Conservation (phyloP, 2,888 invertebrate species). For the Tipula helvola region DNA sequence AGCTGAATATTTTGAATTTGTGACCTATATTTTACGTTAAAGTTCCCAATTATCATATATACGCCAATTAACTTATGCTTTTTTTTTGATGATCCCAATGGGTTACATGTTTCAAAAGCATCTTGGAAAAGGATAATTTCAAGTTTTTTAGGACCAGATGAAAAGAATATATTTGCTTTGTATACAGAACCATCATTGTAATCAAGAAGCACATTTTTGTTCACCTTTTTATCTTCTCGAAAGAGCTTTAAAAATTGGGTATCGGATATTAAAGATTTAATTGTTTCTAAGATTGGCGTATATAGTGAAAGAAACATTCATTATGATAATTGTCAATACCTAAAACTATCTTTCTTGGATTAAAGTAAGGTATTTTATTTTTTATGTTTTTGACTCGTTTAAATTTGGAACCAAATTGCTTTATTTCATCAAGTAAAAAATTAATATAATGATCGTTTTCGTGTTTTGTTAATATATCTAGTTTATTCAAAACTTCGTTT, state of each 20-base stretch:
- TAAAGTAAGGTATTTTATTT: neutral
- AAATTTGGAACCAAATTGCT: too few species aligned
- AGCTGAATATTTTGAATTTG: slow-evolving; percentile 21
- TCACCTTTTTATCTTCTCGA: neutral
- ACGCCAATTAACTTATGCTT: too few species aligned
- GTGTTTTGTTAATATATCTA: neutral
- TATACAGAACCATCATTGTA: slow-evolving; percentile 14
- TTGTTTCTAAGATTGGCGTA: slow-evolving; percentile 14
- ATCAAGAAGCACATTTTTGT: neutral
- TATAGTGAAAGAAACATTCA: slow-evolving; percentile 14
- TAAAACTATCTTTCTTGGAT: slow-evolving; percentile 10
- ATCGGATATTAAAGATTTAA: slow-evolving; percentile 12
- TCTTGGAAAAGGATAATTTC: too few species aligned
- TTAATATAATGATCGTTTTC: neutral
- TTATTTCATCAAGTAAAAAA: too few species aligned
- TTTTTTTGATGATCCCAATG: too few species aligned
- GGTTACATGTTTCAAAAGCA: too few species aligned
- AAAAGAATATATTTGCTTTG: slow-evolving; percentile 12
- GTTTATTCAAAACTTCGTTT: neutral
- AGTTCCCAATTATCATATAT: slow-evolving; percentile 23
- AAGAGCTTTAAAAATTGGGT: slow-evolving; percentile 7
- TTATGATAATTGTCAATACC: too few species aligned
- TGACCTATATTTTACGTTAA: slow-evolving; percentile 19
- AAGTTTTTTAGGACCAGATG: too few species aligned
- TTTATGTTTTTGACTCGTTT: too few species aligned